Evolutionary conservation across 1,140 invertebrate genomes (phyloP).

Genomic region (Lycorma delicatula): DNA sequence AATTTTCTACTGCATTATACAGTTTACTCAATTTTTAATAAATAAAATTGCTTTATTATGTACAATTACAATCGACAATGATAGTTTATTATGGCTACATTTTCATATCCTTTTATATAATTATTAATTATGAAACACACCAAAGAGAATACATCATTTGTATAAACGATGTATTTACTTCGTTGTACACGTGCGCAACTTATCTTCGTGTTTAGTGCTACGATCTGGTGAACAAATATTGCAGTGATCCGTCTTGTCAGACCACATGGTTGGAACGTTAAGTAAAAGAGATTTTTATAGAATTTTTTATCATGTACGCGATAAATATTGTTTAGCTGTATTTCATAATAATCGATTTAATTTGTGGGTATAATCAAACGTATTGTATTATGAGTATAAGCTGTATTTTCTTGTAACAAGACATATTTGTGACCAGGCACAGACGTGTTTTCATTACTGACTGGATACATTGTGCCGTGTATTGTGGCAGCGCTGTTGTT

Average conservation of each 20-base stretch:
- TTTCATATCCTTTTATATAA: too few species aligned
- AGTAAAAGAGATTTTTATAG: not conserved
- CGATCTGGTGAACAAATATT: not conserved
- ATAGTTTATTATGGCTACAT: too few species aligned
- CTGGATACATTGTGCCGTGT: constrained; percentile 2
- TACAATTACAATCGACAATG: too few species aligned
- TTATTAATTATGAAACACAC: too few species aligned
- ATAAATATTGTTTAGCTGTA: not conserved
- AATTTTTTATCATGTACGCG: not conserved
- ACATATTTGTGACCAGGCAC: not conserved
- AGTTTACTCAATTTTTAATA: too few species aligned
- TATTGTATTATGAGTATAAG: not conserved
- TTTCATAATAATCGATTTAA: not conserved
- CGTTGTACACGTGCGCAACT: too few species aligned
- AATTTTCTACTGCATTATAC: too few species aligned
- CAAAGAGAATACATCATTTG: too few species aligned
- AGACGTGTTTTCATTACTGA: constrained; percentile 2
- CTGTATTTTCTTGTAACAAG: not conserved
- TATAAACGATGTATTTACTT: too few species aligned
- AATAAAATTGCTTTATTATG: too few species aligned
- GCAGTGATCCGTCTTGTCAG: not conserved
- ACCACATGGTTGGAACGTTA: not conserved
- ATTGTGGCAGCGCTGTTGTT: too few species aligned
- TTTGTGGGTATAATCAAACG: not conserved
- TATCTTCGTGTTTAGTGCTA: too few species aligned